Evolutionary conservation across 2,888 invertebrate genomes (phyloP).

Genomic region (Cylindroiulus punctatus): DNA sequence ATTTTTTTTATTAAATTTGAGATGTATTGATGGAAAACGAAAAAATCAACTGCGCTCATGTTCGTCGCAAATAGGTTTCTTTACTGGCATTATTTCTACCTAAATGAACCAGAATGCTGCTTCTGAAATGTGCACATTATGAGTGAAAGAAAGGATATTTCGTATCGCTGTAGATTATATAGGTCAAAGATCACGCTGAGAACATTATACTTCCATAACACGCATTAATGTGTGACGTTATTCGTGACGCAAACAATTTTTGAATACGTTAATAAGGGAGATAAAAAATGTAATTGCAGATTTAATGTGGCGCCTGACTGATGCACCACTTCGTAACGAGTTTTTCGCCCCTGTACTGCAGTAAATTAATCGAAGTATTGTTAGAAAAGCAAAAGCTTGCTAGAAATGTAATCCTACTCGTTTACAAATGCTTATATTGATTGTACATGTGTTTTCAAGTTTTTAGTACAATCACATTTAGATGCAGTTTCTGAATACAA

Average conservation of each 20-base stretch:
- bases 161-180: neutral
- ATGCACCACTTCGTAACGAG: neutral
- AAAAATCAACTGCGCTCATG: neutral
- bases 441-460: too few relatives aligned
- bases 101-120: neutral
- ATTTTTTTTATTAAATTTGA: constrained; percentile 16
- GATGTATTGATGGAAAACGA: neutral
- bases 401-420: too few relatives aligned
- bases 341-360: neutral
- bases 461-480: too few relatives aligned
- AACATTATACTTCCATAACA: neutral
- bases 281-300: neutral
- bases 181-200: neutral
- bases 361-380: neutral
- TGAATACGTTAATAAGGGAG: constrained; percentile 7
- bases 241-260: neutral
- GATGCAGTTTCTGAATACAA: too few relatives aligned
- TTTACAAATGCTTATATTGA: too few relatives aligned
- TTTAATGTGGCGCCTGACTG: constrained; percentile 20
- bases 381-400: neutral
- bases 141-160: neutral
- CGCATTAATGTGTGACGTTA: neutral
- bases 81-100: neutral
- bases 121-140: neutral
- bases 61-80: neutral